These are phyloP conservation scores for Limnothrissa miodon DNA, from an alignment of 2,113 vertebrate genomes.

Conservation along the genomic window DNA sequence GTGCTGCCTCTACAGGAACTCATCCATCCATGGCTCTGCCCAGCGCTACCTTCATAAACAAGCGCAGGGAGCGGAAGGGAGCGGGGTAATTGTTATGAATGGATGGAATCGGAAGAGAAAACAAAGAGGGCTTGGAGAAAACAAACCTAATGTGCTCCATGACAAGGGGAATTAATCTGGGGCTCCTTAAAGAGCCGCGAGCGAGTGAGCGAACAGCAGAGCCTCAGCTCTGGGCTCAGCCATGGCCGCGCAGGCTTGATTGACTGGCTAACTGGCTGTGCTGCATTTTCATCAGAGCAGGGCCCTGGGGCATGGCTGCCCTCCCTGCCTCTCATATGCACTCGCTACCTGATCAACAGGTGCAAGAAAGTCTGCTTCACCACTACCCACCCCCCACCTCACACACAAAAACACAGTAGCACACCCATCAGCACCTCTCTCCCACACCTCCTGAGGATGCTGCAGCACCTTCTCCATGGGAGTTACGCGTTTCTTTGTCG, in stretches of 20 bases:
- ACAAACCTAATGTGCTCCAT: conserved; percentile 43
- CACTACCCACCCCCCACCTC: background rate
- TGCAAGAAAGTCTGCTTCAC: background rate
- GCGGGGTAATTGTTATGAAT: conserved; percentile 42
- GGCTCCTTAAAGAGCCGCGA: conserved; percentile 23
- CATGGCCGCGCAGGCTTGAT: conserved; percentile 35
- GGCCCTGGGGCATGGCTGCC: background rate
- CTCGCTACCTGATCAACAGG: conserved; percentile 35
- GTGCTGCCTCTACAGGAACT: background rate
- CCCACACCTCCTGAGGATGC: background rate
- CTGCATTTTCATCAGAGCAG: conserved; percentile 38
- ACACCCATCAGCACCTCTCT: no score
- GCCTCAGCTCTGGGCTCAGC: background rate
- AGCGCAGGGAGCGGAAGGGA: conserved; percentile 11
- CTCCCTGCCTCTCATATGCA: background rate
- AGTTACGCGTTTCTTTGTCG: no score
- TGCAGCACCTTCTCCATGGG: background rate
- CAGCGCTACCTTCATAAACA: background rate
- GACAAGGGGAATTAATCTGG: conserved; percentile 42
- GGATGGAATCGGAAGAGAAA: conserved; percentile 25
- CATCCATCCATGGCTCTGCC: background rate
- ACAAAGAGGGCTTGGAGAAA: conserved; percentile 40
- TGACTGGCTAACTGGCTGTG: conserved; percentile 43
- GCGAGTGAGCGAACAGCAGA: background rate
- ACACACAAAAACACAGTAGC: background rate